Base-by-base conservation (phyloP, 2,113 vertebrate genomes). In the Setophaga petechia region DNA sequence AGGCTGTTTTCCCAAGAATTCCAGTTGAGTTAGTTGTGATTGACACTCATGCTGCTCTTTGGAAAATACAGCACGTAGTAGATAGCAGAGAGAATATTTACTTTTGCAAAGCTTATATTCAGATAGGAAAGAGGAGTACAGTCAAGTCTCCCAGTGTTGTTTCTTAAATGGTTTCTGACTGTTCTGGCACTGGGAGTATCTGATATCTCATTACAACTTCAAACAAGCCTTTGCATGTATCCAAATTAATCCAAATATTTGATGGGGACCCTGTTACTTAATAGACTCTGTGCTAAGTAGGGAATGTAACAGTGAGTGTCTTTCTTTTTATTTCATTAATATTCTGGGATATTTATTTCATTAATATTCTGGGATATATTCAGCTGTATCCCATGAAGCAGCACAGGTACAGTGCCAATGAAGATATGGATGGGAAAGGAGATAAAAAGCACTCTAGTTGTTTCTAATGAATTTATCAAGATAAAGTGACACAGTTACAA, bases 231-330 rank as follows among this genome's bases (percentile, higher is more conserved):
- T 79, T 84, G 24, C 9, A 78, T 76, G 44, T 80, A 81, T 67
- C 62, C 47, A 93, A 78, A 86, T 84, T 62, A 86, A 86, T 80
- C 31, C 47, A 86, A 88, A 67, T 87, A 88, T 94, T 89, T 85
- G 27, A 5, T 54, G 39, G 17, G 10, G 12, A 75, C n/a, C 10
- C 22, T 54, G 28, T 44, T 91, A 43, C 19, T 86, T 85, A 27
- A 44, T 85, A 81, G 76, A 21, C 35, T 90, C 4, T 49, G 61
- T 68, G 47, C 35, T 65, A 67, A 69, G 65, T 59, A 59, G 66
- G 35, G 21, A 66, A 66, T 52, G 33, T 39, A 54, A 58, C 15
- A 63, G 10, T 35, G 19, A 79, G 12, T 9, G 19, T 39, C 15
- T 58, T 59, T 30, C 8, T 49, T 61, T 93, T 31, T 31, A 55